A percentile compares a stretch with the other conserved stretches of the same genome.
phyloP scores from a whole-genome alignment of 2,113 vertebrate genomes.

The Odocoileus hemionus region DNA sequence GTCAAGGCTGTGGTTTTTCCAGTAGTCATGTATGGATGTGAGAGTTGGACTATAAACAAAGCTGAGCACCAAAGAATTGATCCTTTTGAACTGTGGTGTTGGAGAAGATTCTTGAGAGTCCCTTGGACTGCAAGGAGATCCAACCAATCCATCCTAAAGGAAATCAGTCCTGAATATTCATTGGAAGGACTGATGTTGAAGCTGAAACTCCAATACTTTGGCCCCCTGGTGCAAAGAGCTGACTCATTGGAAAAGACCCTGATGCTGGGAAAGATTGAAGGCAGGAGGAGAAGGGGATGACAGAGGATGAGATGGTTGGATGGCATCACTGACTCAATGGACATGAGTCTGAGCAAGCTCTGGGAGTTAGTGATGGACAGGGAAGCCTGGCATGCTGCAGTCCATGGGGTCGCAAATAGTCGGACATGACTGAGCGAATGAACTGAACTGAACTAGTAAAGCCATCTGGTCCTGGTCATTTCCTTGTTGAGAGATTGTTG shows the following conservation, averaged over 20 bases:
- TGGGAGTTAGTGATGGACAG: neutral
- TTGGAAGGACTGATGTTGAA: neutral
- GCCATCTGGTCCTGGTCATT: neutral
- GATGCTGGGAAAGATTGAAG: neutral
- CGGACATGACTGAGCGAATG: neutral
- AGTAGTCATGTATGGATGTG: neutral
- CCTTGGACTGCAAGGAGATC: neutral
- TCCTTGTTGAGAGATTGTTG: neutral
- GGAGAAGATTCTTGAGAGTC: neutral
- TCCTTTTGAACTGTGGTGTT: neutral
- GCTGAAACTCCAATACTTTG: neutral
- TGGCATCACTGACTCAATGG: neutral
- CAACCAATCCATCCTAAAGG: neutral
- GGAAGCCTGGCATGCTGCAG: neutral
- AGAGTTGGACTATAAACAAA: neutral
- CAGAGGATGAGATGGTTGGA: neutral
- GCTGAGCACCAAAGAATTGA: neutral
- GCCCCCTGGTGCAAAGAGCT: neutral
- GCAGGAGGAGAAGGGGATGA: neutral
- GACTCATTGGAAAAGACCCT: neutral
- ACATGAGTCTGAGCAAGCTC: neutral
- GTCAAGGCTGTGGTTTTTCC: neutral
- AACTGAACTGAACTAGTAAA: neutral
- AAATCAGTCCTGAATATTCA: neutral
- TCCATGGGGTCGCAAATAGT: neutral